phyloP scores from a whole-genome alignment of 2,888 invertebrate species.

The Lycocerus yunnanus region DNA sequence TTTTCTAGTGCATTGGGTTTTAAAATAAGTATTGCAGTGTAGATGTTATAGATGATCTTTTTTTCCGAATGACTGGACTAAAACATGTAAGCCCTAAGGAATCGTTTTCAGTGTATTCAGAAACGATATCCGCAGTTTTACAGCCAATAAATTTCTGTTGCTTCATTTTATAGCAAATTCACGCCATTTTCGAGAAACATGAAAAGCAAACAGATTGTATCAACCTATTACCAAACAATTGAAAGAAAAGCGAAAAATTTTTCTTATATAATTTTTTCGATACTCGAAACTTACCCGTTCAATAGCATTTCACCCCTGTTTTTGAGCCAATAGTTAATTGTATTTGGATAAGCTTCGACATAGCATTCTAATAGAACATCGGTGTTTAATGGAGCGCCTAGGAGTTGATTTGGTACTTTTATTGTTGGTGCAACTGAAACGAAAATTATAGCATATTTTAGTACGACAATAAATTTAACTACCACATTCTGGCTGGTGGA shows the following conservation, averaged over 20 bases:
- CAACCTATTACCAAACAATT: constrained; percentile 1
- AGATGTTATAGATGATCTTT: constrained; percentile 3
- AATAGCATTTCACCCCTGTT: constrained; percentile 80
- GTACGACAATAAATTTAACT: background rate
- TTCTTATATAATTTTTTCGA: background rate
- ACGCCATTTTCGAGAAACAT: constrained; percentile 2
- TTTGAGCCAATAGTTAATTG: constrained; percentile 81
- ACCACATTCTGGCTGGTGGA: background rate
- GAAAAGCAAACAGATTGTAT: constrained; percentile 4
- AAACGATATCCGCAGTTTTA: constrained; percentile 16
- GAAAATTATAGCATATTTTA: constrained; percentile 6
- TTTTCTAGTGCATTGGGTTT: background rate
- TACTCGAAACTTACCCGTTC: constrained; percentile 68
- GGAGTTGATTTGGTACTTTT: constrained; percentile 85
- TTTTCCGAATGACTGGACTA: constrained; percentile 10
- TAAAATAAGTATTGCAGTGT: constrained; percentile 5
- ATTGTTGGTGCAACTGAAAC: constrained; percentile 83
- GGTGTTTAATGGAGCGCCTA: constrained; percentile 84
- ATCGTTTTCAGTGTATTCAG: constrained; percentile 18
- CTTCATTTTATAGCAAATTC: constrained; percentile 17
- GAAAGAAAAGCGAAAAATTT: background rate
- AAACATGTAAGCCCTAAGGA: constrained; percentile 17
- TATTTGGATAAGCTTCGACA: constrained; percentile 84
- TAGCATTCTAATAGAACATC: constrained; percentile 86
- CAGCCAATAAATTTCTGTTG: constrained; percentile 19